phyloP scores from a whole-genome alignment of 2,113 vertebrate genomes.

The Collichthys lucidus region DNA sequence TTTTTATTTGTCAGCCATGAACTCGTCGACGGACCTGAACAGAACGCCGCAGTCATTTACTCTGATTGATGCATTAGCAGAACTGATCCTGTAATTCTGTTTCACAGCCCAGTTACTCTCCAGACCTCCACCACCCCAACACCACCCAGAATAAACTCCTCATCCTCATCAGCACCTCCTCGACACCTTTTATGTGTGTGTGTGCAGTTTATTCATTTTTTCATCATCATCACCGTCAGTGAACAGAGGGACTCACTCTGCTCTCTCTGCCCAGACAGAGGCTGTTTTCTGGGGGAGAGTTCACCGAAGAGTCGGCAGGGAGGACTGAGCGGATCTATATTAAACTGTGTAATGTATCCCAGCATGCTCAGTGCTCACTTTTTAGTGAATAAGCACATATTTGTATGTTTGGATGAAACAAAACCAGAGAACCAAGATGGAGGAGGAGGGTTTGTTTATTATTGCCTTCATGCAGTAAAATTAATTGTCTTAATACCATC shows the following conservation, averaged over 20 bases:
- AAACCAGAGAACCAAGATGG: background rate
- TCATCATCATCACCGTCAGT: no score
- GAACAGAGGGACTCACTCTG: no score
- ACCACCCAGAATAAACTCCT: slow-evolving; percentile 33
- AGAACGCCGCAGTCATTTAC: slow-evolving; percentile 14
- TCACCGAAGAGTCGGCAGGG: no score
- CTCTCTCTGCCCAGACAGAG: no score
- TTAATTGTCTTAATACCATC: background rate
- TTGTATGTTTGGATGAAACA: background rate
- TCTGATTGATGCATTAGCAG: slow-evolving; percentile 65
- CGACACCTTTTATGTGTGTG: background rate
- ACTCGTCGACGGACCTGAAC: background rate
- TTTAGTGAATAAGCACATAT: background rate
- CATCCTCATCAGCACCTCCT: background rate
- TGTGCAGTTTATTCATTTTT: no score
- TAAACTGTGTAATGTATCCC: background rate
- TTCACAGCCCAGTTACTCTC: slow-evolving; percentile 67
- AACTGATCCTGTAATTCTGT: slow-evolving; percentile 68
- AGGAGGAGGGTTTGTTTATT: background rate
- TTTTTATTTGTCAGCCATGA: background rate
- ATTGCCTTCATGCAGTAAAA: background rate
- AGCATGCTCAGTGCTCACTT: background rate
- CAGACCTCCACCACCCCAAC: background rate
- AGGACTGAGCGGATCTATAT: background rate
- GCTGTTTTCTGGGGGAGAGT: no score